Base-by-base conservation (phyloP, 2,113 vertebrate genomes). In the Phalacrocorax aristotelis region DNA sequence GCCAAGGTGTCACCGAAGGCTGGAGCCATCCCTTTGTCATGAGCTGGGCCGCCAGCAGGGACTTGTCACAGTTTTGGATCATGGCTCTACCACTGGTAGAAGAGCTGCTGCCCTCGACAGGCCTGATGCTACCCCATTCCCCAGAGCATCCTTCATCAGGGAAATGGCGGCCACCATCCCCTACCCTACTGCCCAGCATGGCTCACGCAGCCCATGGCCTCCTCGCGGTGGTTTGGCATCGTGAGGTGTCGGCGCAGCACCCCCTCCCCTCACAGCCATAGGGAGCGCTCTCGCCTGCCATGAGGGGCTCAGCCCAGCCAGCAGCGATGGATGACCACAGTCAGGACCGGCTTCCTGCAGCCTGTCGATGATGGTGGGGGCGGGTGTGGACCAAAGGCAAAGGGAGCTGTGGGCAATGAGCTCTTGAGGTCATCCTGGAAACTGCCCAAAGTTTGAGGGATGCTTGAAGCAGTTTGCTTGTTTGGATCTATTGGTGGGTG, bases 241-340 rank as follows among this genome's bases (percentile, higher is more conserved):
- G 4, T 1, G 30, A 10, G 36, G 14, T 13, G 6, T 3, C 1
- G 2, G 10, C 1, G 8, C 11, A 4, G 10, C 3, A 7, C 9
- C 26, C 4, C 2, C 2, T 23, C 15, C 10, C 30, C 44, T 29
- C 72, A 4, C 3, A 16, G 52, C 15, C 4, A 2, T 1, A 3
- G 23, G 14, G 7, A 2, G n/a, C 16, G 6, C 20, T 19, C 64
- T 44, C 13, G 7, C 27, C 42, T 8, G 11, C 40, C 12, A 6
- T 18, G 34, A 40, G 3, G 51, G 18, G 27, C n/a, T 15, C 12
- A 4, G 16, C 7, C 29, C 13, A 2, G 44, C 10, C 10, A 11
- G 38, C 64, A 9, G 26, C 2, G 21, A 2, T 2, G 7, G n/a
- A 10, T 10, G 54, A 20, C 42, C 13, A 5, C 2, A 3, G 15